phyloP scores from a whole-genome alignment of 2,113 vertebrate genomes.

The Phainopepla nitens region DNA sequence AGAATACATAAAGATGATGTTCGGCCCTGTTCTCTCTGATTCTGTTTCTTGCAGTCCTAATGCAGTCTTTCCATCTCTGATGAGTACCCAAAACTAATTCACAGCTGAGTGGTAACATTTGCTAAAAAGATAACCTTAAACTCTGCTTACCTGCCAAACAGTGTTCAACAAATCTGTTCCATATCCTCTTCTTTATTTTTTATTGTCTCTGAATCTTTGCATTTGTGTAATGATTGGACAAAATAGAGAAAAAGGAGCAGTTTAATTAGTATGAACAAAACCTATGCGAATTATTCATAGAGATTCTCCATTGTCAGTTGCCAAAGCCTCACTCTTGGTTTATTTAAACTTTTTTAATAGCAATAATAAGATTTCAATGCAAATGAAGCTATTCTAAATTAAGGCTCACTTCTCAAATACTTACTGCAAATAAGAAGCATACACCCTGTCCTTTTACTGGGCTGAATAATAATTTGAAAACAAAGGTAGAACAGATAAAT shows the following conservation, averaged over 20 bases:
- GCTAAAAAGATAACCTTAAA: conserved; percentile 22
- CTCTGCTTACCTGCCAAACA: neutral
- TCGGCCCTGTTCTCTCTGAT: neutral
- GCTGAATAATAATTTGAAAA: conserved; percentile 32
- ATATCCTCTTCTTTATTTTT: neutral
- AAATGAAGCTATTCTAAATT: neutral
- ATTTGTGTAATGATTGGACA: neutral
- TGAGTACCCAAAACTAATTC: neutral
- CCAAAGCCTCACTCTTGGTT: neutral
- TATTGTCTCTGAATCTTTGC: neutral
- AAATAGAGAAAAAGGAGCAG: neutral
- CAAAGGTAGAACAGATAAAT: conserved; percentile 40
- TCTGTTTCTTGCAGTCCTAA: neutral
- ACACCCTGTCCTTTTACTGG: neutral
- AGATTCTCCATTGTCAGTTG: neutral
- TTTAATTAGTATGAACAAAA: conserved; percentile 1
- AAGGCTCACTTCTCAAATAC: conserved; percentile 1
- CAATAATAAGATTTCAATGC: conserved; percentile 18
- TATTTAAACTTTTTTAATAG: neutral
- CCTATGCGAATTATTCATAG: neutral
- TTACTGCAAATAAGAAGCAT: conserved; percentile 16
- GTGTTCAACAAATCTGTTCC: neutral
- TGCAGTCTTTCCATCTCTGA: neutral
- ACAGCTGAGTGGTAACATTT: neutral
- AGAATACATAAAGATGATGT: neutral